Evolutionary conservation across 1,140 invertebrate genomes (phyloP), one percentile per base, ranked within the genome.

Genomic region (Monochamus saltuarius): DNA sequence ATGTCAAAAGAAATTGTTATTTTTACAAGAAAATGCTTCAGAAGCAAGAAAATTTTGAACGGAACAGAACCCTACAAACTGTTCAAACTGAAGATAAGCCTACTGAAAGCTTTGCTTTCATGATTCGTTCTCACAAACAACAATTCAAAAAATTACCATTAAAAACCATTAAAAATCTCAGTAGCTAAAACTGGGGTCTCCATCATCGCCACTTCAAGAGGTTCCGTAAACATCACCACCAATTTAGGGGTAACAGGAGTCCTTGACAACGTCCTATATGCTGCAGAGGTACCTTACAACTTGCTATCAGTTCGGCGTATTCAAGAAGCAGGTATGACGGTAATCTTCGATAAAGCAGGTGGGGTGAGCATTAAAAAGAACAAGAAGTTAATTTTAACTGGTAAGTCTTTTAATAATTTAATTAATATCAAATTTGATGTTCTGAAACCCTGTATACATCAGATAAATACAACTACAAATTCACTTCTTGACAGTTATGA

Each of bases 391-490:
- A 60, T 73, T 10, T 62, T 69, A 46, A 62, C 29, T 50, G 68
- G 72, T 75, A 72, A 66, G 65, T 37, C 61, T 14, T 55, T 22
- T n/a, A 68, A 73, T 55, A 69, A 71, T 66, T 63, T 73, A 61
- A 57, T 61, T 40, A 19, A 8, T 35, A 53, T 65, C 7, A 62
- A 40, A 52, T 56, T 56, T 45, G 52, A 59, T 51, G 56, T 34
- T 13, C 6, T 7, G 6, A 37, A 35, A 6, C 11, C 22, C 8
- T 35, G 13, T 35, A n/a, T 11, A 22, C 8, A n/a, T 8, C n/a
- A 35, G 7, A 35, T 35, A 10, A 52, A 52, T 52, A 35, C 35
- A 34, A 22, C 34, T 46, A 43, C 14, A 17, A 56, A 17, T 56
- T 51, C n/a, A 17, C 4, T 50, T 2, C 2, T 17, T 38, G 13